Evolutionary conservation across 2,797 vertebrate genomes (phyloP), one percentile per base, ranked within the genome.

Genomic region (Carduelis carduelis): DNA sequence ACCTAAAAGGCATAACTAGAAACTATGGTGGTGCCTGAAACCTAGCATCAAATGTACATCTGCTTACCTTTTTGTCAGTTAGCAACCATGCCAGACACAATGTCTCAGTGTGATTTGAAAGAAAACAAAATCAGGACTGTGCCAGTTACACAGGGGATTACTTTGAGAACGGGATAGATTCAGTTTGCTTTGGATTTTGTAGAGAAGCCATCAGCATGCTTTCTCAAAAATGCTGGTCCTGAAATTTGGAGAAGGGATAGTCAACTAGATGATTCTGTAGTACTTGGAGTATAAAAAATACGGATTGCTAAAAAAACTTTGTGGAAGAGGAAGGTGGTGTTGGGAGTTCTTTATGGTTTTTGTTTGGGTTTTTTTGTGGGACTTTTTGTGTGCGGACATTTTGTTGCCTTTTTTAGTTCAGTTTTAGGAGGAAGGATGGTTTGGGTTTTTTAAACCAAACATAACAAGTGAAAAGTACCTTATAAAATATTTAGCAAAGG

Each of bases 141-240:
- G 68, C 60, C 93, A 93, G 52, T 50, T 89, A 87, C 44, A 84
- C 23, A 52, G 23, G 47, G 66, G 14, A 84, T 91, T 92, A 90
- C 64, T 79, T 80, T 85, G 53, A 87, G 61, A 89, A 61, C 47
- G 46, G 61, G 72, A 85, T 14, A 78, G 47, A 85, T 64, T 78
- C 82, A 64, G 47, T 93, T 70, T 80, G 64, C 49, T 89, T 94
- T 83, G 64, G 75, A 79, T 91, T 80, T 63, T 75, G 64, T 50
- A 85, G 53, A 81, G 69, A 83, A 92, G 69, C 69, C 49, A 93
- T 68, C 76, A 68, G 13, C 11, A 1, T 83, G 60, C 78, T 92
- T 91, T 87, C 87, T 85, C 70, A 93, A 86, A 95, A 65, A 94
- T 23, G 35, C 27, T 86, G 50, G 87, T 87, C 41, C 35, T 70